A percentile compares a stretch with the other conserved stretches of the same genome.
Evolutionary conservation across 2,797 vertebrate species (phyloP).

Genomic region (Phylloscopus collybita): DNA sequence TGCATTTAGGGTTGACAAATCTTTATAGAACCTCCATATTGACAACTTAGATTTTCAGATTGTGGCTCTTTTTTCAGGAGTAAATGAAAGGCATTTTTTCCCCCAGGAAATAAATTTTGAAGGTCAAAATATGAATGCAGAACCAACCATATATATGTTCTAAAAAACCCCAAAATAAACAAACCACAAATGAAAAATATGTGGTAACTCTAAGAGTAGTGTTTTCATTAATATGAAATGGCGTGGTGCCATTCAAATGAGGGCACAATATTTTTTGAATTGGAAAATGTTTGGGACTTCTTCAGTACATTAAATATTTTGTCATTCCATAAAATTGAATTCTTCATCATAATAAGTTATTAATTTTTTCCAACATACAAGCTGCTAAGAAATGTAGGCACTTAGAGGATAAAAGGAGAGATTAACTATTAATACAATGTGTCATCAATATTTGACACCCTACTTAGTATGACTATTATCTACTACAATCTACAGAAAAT

Average conservation of each 20-base stretch:
- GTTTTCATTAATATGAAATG: neutral
- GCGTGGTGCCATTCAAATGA: neutral
- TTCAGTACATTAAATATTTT: constrained; percentile 65
- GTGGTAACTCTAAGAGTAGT: neutral
- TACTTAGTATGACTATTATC: constrained; percentile 79
- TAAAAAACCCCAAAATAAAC: neutral
- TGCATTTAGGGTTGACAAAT: neutral
- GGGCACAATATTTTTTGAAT: neutral
- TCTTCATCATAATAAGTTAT: constrained; percentile 61
- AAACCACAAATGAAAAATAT: neutral
- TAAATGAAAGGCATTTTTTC: neutral
- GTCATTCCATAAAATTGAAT: constrained; percentile 60
- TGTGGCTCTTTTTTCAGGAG: neutral
- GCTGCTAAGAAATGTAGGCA: constrained; percentile 67
- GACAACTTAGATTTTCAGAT: neutral
- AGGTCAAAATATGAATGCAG: neutral
- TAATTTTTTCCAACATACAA: constrained; percentile 69
- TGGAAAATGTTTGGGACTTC: constrained; percentile 34
- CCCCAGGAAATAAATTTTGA: neutral
- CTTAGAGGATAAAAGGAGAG: constrained; percentile 76
- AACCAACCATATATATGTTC: neutral
- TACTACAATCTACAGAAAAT: constrained; percentile 75
- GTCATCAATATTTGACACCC: constrained; percentile 74
- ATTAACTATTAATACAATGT: constrained; percentile 79
- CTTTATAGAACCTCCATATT: neutral